phyloP scores from a whole-genome alignment of 2,888 invertebrate species.

The Pharmacophagus antenor region DNA sequence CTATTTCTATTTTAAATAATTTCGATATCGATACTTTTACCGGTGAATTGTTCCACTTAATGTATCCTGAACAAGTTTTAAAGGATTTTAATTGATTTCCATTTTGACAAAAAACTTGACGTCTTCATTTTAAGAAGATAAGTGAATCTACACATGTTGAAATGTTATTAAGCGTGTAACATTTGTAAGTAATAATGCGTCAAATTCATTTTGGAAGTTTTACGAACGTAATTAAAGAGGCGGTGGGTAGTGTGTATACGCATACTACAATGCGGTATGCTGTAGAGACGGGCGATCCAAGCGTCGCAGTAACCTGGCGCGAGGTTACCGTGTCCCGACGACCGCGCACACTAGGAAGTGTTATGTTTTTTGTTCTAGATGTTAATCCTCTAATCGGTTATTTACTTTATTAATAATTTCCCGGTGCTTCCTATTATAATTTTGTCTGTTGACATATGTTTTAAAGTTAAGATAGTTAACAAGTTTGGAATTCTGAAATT shows the following conservation, averaged over 20 bases:
- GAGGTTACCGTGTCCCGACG: slow-evolving; percentile 19
- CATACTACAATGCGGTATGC: neutral
- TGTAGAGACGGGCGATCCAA: neutral
- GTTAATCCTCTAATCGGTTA: slow-evolving; percentile 56
- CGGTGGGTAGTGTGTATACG: neutral
- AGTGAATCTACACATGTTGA: neutral
- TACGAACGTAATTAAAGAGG: slow-evolving; percentile 1
- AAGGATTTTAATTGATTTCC: neutral
- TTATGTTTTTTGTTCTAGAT: slow-evolving; percentile 53
- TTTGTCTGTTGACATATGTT: slow-evolving; percentile 75
- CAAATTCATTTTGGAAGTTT: slow-evolving; percentile 4
- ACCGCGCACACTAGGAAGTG: slow-evolving; percentile 27
- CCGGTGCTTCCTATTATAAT: slow-evolving; percentile 78
- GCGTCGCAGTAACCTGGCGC: slow-evolving; percentile 2
- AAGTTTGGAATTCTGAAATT: slow-evolving; percentile 58
- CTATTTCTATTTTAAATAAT: slow-evolving; percentile 30
- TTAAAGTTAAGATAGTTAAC: slow-evolving; percentile 67
- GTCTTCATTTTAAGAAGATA: neutral
- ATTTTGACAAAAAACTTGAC: neutral
- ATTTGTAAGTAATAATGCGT: slow-evolving; percentile 16
- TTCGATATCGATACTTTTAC: slow-evolving; percentile 31
- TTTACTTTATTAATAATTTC: slow-evolving; percentile 59
- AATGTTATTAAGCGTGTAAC: neutral
- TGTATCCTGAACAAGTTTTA: slow-evolving; percentile 1
- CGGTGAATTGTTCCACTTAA: slow-evolving; percentile 20